These are phyloP conservation scores for Cheilosia vernalis DNA, from an alignment of 2,888 invertebrate genomes.

Conservation along the genomic window DNA sequence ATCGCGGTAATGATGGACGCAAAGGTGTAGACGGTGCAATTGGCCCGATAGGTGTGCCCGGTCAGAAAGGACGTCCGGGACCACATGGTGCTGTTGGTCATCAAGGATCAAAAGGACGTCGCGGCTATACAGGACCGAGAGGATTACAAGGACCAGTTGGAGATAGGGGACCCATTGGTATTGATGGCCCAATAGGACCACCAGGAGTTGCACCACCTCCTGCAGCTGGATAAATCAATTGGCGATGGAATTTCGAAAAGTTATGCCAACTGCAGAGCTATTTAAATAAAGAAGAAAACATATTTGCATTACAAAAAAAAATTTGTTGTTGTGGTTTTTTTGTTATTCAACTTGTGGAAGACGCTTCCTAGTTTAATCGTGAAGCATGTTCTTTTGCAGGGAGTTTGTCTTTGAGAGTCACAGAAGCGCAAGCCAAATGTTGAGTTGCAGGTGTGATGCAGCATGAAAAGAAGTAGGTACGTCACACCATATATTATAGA, in stretches of 20 bases:
- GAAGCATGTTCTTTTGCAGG: too few relatives aligned
- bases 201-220: not conserved
- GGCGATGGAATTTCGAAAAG: not conserved
- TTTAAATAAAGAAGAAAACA: too few relatives aligned
- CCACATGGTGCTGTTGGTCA: conserved; percentile 29
- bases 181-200: conserved; percentile 18
- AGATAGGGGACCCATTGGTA: conserved; percentile 20
- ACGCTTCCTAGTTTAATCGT: too few relatives aligned
- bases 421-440: too few relatives aligned
- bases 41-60: conserved; percentile 38
- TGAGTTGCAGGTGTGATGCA: too few relatives aligned
- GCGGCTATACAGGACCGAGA: conserved; percentile 40
- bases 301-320: too few relatives aligned
- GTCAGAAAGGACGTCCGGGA: conserved; percentile 49
- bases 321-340: too few relatives aligned
- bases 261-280: not conserved
- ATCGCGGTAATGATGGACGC: conserved; percentile 28
- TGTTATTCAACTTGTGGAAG: too few relatives aligned
- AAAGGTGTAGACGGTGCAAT: conserved; percentile 44
- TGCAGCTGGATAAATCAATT: not conserved
- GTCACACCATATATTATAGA: too few relatives aligned
- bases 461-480: too few relatives aligned
- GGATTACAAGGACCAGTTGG: conserved; percentile 46
- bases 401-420: too few relatives aligned
- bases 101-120: conserved; percentile 33